Conservation (phyloP, 2,113 vertebrate species). For the Dryoscopus gambensis region DNA sequence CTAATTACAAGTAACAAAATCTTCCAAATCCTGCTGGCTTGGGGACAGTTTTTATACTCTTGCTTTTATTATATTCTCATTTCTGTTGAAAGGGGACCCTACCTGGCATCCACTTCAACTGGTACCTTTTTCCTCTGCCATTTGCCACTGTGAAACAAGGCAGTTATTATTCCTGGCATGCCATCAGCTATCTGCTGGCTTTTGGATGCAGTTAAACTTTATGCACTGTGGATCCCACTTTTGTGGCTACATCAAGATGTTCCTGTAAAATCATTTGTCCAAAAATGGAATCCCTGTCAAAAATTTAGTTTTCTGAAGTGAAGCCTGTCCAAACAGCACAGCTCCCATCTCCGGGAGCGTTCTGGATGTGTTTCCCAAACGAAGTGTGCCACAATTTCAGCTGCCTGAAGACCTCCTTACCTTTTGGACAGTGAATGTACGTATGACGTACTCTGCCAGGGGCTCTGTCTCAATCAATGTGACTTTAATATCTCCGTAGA, state of each 20-base stretch:
- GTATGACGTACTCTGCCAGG: constrained; percentile 92
- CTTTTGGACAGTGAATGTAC: constrained; percentile 97
- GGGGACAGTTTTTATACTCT: not conserved
- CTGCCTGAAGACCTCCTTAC: constrained; percentile 67
- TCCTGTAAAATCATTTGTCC: not conserved
- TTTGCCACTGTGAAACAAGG: not conserved
- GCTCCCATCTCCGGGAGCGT: not conserved
- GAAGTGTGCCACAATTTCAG: not conserved
- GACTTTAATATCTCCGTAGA: constrained; percentile 96
- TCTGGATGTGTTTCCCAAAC: not conserved
- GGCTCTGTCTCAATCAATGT: constrained; percentile 95
- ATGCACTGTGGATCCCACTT: not conserved
- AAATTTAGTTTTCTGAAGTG: not conserved
- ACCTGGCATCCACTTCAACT: not conserved
- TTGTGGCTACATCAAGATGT: not conserved
- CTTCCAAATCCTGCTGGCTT: not conserved
- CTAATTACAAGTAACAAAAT: not conserved
- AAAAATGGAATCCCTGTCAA: not conserved
- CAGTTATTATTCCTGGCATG: not conserved
- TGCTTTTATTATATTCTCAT: not conserved
- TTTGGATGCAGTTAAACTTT: constrained; percentile 2
- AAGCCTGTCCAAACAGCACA: not conserved
- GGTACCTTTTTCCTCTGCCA: not conserved
- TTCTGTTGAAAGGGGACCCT: not conserved
- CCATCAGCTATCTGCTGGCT: not conserved